A percentile compares a stretch with the other conserved stretches of the same genome.
These are phyloP conservation scores for Lerista edwardsae DNA, from an alignment of 2,797 vertebrate species.

Conservation along the genomic window DNA sequence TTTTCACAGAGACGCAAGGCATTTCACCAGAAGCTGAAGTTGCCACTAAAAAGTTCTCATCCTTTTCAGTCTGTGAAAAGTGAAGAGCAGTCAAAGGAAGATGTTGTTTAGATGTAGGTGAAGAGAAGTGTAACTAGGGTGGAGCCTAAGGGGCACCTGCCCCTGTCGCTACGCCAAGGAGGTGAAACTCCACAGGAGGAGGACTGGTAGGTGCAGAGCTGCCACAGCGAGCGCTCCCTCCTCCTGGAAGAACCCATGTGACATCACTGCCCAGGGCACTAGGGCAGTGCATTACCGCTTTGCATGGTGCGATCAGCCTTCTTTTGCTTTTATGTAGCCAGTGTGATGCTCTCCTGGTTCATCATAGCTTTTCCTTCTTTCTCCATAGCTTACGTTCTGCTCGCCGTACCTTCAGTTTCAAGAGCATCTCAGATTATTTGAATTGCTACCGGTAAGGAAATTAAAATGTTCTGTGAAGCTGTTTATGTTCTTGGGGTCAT, in stretches of 20 bases:
- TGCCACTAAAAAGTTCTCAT: neutral
- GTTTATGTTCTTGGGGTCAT: neutral
- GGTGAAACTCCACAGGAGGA: too few relatives aligned
- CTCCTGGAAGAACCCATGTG: too few relatives aligned
- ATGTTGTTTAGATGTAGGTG: neutral
- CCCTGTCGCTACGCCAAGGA: too few relatives aligned
- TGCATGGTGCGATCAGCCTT: neutral
- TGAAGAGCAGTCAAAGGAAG: neutral
- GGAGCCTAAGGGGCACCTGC: too few relatives aligned
- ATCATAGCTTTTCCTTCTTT: neutral
- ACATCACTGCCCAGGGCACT: too few relatives aligned
- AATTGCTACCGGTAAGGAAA: slow-evolving; percentile 64
- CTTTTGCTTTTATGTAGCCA: neutral
- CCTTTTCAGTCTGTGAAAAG: neutral
- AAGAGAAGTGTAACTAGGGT: neutral
- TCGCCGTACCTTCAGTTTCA: slow-evolving; percentile 63
- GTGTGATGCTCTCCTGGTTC: neutral
- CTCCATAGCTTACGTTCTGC: slow-evolving; percentile 53
- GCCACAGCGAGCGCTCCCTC: too few relatives aligned
- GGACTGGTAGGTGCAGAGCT: too few relatives aligned
- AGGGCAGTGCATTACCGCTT: too few relatives aligned
- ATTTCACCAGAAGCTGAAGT: neutral
- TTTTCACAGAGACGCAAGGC: neutral
- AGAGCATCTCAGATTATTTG: slow-evolving; percentile 71
- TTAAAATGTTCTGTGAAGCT: slow-evolving; percentile 22